Conservation (phyloP, 2,888 invertebrate genomes). For the Eutolmus rufibarbis region DNA sequence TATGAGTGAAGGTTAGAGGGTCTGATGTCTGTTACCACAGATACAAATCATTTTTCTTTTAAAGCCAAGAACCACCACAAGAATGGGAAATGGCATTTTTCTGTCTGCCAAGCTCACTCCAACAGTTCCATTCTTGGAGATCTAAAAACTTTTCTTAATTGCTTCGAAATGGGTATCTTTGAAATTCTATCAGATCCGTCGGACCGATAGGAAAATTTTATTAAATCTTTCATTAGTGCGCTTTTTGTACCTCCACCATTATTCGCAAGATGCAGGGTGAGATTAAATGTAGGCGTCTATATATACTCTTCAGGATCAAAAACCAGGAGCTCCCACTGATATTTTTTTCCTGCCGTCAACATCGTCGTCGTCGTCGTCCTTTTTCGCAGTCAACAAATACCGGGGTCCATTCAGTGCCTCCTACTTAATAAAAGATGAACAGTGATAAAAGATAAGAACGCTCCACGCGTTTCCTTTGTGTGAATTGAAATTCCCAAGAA, state of each 20-base stretch:
- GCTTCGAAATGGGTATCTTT: not conserved
- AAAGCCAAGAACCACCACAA: not conserved
- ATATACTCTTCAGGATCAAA: not conserved
- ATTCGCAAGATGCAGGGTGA: not conserved
- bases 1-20: no score
- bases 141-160: not conserved
- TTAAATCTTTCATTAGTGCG: not conserved
- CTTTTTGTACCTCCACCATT: constrained; percentile 1
- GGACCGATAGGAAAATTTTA: not conserved
- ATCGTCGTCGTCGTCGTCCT: not conserved
- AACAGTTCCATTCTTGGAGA: not conserved
- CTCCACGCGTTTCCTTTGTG: constrained; percentile 11
- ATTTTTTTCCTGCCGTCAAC: not conserved
- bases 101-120: not conserved
- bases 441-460: constrained; percentile 18
- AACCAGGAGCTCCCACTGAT: not conserved
- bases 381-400: not conserved
- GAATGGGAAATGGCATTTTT: not conserved
- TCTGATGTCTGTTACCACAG: no score
- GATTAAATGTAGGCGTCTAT: not conserved
- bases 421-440: constrained; percentile 20
- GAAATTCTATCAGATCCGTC: not conserved
- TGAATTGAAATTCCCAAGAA: constrained; percentile 8
- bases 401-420: not conserved
- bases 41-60: not conserved